These are phyloP conservation scores for Pristiophorus japonicus DNA, from an alignment of 2,113 vertebrate species.

Conservation along the genomic window DNA sequence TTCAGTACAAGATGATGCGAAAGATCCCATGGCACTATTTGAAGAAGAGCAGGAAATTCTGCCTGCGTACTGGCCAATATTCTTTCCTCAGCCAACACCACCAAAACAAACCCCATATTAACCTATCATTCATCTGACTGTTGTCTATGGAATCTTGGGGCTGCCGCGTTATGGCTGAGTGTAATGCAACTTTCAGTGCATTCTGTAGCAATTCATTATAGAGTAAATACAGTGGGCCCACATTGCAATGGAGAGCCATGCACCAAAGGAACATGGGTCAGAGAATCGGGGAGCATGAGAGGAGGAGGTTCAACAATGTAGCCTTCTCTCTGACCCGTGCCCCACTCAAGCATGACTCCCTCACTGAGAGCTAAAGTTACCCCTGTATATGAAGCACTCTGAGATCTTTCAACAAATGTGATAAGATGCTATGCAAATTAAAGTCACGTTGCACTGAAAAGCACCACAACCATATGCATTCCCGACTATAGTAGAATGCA, in stretches of 20 bases:
- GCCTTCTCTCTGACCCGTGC: background rate
- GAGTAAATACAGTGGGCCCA: too few relatives aligned
- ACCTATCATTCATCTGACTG: background rate
- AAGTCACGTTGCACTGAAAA: background rate
- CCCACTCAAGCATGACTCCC: background rate
- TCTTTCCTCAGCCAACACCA: background rate
- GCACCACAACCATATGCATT: background rate
- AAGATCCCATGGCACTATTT: background rate
- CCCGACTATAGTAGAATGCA: background rate
- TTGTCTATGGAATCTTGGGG: background rate
- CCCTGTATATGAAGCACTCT: background rate
- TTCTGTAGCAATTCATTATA: background rate
- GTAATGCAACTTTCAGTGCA: background rate
- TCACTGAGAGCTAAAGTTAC: background rate
- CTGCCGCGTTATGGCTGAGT: background rate
- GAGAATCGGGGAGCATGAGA: background rate
- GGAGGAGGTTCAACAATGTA: background rate
- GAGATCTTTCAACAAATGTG: background rate
- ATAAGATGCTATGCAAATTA: background rate
- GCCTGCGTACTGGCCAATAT: background rate
- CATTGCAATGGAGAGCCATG: background rate
- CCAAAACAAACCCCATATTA: background rate
- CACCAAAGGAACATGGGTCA: background rate
- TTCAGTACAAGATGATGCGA: background rate
- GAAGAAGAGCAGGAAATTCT: background rate